phyloP scores from a whole-genome alignment of 2,888 invertebrate genomes.

The Chorisops tibialis region DNA sequence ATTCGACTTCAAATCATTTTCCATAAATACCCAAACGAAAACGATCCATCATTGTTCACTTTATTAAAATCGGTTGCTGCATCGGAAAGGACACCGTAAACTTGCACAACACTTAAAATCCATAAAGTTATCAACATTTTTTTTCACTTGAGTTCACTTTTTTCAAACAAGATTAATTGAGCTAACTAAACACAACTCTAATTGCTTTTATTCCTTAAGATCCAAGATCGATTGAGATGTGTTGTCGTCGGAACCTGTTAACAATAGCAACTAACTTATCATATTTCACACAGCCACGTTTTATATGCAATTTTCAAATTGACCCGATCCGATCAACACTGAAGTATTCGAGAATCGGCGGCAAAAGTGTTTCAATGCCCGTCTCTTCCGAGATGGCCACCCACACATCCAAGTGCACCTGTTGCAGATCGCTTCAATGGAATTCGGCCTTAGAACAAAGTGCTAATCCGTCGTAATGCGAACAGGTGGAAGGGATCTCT shows the following conservation, averaged over 20 bases:
- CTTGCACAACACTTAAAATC: constrained; percentile 9
- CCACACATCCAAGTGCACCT: background rate
- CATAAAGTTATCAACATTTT: constrained; percentile 10
- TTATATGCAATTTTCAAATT: constrained; percentile 29
- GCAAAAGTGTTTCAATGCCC: background rate
- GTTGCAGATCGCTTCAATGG: constrained; percentile 1
- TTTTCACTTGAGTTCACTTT: background rate
- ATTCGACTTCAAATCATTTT: no score
- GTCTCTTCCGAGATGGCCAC: background rate
- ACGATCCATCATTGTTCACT: constrained; percentile 69
- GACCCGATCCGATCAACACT: background rate
- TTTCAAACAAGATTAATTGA: background rate
- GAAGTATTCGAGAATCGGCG: background rate
- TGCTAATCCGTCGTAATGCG: background rate
- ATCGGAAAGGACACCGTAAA: constrained; percentile 14
- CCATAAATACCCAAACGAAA: constrained; percentile 64
- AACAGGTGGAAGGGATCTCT: constrained; percentile 22
- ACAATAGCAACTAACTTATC: constrained; percentile 28
- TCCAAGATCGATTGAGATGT: constrained; percentile 3
- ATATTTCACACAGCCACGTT: constrained; percentile 25
- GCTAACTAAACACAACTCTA: background rate
- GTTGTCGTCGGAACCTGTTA: constrained; percentile 8
- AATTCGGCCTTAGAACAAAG: constrained; percentile 15
- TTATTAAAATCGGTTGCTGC: constrained; percentile 62
- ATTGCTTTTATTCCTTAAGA: background rate